Conservation (phyloP, 2,797 vertebrate species). For the Ciconia nigra region DNA sequence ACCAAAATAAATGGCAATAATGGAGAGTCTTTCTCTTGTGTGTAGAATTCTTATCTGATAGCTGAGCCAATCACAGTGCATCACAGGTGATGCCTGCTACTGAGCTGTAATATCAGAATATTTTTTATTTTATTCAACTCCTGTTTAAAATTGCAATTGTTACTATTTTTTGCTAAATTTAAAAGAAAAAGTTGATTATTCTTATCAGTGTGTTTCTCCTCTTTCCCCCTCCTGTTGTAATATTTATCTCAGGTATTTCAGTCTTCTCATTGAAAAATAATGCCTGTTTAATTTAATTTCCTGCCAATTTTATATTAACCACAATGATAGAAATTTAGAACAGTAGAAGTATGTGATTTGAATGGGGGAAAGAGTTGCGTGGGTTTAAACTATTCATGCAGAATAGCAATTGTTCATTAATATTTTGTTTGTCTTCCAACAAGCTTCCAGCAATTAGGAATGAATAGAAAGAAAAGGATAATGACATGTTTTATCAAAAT, state of each 20-base stretch:
- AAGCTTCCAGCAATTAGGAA: conserved; percentile 50
- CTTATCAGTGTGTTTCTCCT: background rate
- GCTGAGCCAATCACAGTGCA: background rate
- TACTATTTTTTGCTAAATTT: background rate
- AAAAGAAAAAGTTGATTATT: background rate
- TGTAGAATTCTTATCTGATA: background rate
- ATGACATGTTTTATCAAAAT: conserved; percentile 46
- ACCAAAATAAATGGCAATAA: background rate
- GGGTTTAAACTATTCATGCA: background rate
- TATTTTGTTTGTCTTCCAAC: conserved; percentile 42
- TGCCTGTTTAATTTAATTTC: conserved; percentile 5
- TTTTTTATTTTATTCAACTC: background rate
- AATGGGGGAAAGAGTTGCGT: conserved; percentile 14
- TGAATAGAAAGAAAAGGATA: conserved; percentile 42
- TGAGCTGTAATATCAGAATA: background rate
- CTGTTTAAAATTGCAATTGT: background rate
- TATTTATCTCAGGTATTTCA: background rate
- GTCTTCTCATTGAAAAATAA: background rate
- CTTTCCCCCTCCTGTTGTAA: background rate
- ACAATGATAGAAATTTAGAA: background rate
- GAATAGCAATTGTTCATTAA: conserved; percentile 33
- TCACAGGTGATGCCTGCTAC: background rate
- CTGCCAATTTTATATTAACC: background rate
- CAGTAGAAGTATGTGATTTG: background rate
- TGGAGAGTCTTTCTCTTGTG: background rate